A percentile compares a stretch with the other conserved stretches of the same genome.
Conservation (phyloP, 2,888 invertebrate genomes). For the Trissoscelio sp. region DNA sequence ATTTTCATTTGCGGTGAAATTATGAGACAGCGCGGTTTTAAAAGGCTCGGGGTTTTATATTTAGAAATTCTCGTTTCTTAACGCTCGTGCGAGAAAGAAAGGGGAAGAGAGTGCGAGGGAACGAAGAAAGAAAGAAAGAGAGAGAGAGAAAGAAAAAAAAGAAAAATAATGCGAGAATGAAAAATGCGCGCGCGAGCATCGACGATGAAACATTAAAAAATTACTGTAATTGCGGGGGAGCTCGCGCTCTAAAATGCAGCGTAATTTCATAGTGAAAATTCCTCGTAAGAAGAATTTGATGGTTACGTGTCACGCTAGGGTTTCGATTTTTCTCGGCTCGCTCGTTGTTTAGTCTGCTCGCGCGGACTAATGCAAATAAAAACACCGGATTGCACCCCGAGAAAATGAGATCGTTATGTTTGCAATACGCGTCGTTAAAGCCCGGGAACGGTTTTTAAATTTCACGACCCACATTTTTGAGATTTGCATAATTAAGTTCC, state of each 20-base stretch:
- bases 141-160: too few species aligned
- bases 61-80: conserved; percentile 53
- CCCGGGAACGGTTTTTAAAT: background rate
- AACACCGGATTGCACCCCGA: conserved; percentile 3
- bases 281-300: conserved; percentile 51
- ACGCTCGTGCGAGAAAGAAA: conserved; percentile 27
- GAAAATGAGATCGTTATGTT: conserved; percentile 31
- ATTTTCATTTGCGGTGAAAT: conserved; percentile 58
- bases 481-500: background rate
- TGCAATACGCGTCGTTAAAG: conserved; percentile 25
- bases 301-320: conserved; percentile 50
- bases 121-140: conserved; percentile 9
- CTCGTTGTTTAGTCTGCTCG: conserved; percentile 19
- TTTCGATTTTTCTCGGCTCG: conserved; percentile 53
- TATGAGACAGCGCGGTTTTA: conserved; percentile 44
- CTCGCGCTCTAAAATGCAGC: conserved; percentile 47
- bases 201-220: conserved; percentile 56
- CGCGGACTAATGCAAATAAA: conserved; percentile 40
- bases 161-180: too few species aligned
- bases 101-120: too few species aligned
- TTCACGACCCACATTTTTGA: background rate
- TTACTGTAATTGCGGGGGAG: conserved; percentile 60
- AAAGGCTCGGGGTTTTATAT: conserved; percentile 48
- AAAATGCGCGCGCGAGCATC: conserved; percentile 42
- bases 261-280: conserved; percentile 60